Evolutionary conservation across 2,113 vertebrate species (phyloP).

Genomic region (Riparia riparia): DNA sequence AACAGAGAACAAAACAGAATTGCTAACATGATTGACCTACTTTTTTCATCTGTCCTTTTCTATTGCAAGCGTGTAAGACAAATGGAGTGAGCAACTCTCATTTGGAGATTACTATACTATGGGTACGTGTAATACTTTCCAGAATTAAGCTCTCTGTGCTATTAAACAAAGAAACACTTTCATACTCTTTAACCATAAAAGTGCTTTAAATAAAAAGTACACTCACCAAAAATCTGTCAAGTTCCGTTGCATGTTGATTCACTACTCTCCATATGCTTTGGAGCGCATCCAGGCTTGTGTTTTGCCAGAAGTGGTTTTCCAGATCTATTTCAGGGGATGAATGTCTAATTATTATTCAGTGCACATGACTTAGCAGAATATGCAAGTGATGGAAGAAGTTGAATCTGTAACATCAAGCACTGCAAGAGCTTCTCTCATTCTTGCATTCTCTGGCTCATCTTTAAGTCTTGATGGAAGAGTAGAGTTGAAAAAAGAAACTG

Average conservation of each 20-base stretch:
- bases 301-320: constrained; percentile 74
- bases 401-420: constrained; percentile 41
- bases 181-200: not conserved
- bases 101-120: not conserved
- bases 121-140: not conserved
- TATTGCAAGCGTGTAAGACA: not conserved
- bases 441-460: constrained; percentile 28
- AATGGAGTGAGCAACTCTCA: not conserved
- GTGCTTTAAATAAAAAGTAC: constrained; percentile 31
- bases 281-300: constrained; percentile 67
- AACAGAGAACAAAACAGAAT: not conserved
- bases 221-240: constrained; percentile 37
- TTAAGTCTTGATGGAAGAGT: not conserved
- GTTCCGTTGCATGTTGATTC: constrained; percentile 37
- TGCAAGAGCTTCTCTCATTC: constrained; percentile 38
- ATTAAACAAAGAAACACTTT: constrained; percentile 4
- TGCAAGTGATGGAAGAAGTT: constrained; percentile 61
- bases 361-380: constrained; percentile 54
- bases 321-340: constrained; percentile 66
- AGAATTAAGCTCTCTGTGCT: not conserved
- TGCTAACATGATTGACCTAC: not conserved
- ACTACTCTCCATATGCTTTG: constrained; percentile 59
- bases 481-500: not conserved
- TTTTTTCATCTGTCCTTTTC: not conserved
- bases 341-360: constrained; percentile 76